Base-by-base conservation (phyloP, 2,113 vertebrate species). In the Lichenostomus cassidix region DNA sequence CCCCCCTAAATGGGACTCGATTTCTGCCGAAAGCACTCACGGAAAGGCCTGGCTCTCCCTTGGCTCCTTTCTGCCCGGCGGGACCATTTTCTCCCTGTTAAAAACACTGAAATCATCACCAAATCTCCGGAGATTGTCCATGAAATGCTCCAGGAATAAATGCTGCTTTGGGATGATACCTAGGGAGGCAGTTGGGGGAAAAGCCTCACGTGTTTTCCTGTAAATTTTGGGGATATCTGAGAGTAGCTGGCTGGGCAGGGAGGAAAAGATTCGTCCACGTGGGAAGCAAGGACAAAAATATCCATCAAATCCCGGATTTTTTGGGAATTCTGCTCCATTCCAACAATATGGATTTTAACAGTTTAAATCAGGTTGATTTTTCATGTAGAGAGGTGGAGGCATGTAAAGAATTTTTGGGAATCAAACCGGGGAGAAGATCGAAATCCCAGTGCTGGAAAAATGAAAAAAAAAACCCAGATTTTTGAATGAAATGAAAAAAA, bases 11-110 rank as follows among this genome's bases (percentile, higher is more conserved):
- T 46, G 89, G 47, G 75, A 76, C 25, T 44, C 1, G 10, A 81
- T 92, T 12, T 83, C 12, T 39, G 58, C 21, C 53, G 1, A 19
- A 83, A 86, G 37, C 64, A 97, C 98, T 97, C 96, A 98, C 98
- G 27, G 98, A 98, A 74, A 99, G 98, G 75, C 99, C 99, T 10
- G 98, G 98, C 24, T 98, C 98, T 83, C 98, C 98, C 83, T 99
- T 99, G 33, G 98, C 98, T 77, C 99, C 99, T 74, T 98, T 99
- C 59, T 63, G 95, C 71, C 99, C 99, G 10, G 87, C 90, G 2
- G 74, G 83, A 58, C 98, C 99, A 24, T 94, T 22, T 69, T 93
- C 78, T 37, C 99, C 99, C 99, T 99, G 73, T 95, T 70, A 73
- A 93, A 91, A 94, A 95, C 75, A 94, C 14, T 52, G 3, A 6